Percentiles rank a stretch among this genome's conserved stretches.
phyloP scores from a whole-genome alignment of 2,113 vertebrate genomes.

The Rhagologus leucostigma region DNA sequence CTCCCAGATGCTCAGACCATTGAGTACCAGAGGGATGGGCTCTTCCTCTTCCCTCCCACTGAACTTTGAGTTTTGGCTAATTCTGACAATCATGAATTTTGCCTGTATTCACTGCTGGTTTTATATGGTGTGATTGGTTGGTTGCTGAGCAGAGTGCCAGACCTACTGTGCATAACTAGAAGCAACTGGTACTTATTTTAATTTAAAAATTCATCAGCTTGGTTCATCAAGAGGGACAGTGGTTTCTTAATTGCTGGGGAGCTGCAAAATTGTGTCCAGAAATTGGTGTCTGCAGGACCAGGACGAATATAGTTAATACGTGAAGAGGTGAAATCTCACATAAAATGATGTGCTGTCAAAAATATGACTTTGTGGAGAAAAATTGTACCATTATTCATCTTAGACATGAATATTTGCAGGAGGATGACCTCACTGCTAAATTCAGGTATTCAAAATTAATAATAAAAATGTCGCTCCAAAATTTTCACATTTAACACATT shows the following conservation, averaged over 20 bases:
- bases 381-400: not conserved
- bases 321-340: not conserved
- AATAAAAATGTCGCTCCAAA: not conserved
- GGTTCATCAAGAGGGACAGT: not conserved
- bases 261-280: not conserved
- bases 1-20: accelerated
- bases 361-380: not conserved
- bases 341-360: not conserved
- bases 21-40: accelerated
- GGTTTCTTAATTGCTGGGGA: not conserved
- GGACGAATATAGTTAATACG: not conserved
- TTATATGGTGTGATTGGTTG: accelerated
- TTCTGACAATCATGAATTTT: not conserved
- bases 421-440: not conserved
- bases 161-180: accelerated
- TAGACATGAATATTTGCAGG: not conserved
- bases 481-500: not conserved
- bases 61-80: not conserved
- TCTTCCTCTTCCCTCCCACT: not conserved
- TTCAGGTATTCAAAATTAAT: not conserved
- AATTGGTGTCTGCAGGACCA: not conserved
- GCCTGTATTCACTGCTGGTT: accelerated
- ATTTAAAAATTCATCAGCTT: not conserved
- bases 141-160: accelerated
- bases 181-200: not conserved